Evolutionary conservation across 2,888 invertebrate species (phyloP), one percentile per base, ranked within the genome.

Genomic region (Apodemia duryi): DNA sequence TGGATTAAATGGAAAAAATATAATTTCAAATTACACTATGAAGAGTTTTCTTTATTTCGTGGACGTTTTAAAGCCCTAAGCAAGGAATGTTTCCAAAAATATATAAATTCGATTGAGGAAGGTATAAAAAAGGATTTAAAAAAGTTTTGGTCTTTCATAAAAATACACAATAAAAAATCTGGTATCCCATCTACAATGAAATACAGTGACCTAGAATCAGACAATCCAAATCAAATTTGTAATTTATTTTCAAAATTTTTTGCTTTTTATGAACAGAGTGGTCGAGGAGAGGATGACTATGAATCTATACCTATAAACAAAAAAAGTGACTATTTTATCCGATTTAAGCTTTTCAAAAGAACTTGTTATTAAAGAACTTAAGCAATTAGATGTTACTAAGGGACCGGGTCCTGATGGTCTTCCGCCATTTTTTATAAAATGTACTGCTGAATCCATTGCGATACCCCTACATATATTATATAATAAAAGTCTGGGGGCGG

Each of bases 1-100:
- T 63, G 63, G 63, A 35, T 63, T 21, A 51, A n/a, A 28, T 43
- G 43, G 43, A 62, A 62, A 62, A 62, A 62, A 43, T 62, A 41
- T 28, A 62, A 62, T 13, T 43, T 2, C n/a, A 11, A 11, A 43
- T 43, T 11, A 11, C 13, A 63, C 29, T 51, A 63, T 49, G 46
- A 29, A 29, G 32, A 63, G 29, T 51, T 63, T 29, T 49, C 63
- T 28, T n/a, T 63, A 51, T 49, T 46, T 49, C 63, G 63, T 6
- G 46, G 51, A 41, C 29, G 51, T 13, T 63, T 63, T n/a, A 63
- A 63, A 13, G 4, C 6, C 1, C 32, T 49, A 1, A 49, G 10
- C 32, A n/a, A 29, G 6, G 51, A 29, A 49, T 63, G 62, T 32
- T 63, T 63, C 29, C 46, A 49, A 21, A 49, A 11, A 63, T 51